Conservation (phyloP, 1,140 invertebrate species). For the Acromyrmex charruanus region DNA sequence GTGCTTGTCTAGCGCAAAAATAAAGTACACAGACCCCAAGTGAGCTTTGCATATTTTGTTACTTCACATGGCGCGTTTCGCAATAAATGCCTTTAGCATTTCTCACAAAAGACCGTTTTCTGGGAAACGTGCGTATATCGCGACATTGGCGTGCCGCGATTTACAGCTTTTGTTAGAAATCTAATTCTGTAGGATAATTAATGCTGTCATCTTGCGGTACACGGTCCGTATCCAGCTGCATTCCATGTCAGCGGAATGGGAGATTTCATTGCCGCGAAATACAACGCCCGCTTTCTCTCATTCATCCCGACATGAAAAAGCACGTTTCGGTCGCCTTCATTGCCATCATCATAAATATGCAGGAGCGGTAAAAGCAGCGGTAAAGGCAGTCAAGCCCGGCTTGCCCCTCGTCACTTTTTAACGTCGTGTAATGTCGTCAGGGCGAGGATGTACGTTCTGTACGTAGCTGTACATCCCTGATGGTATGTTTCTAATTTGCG, state of each 20-base stretch:
- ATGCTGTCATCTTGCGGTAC: conserved; percentile 21
- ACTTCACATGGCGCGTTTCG: not conserved
- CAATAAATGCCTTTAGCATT: not conserved
- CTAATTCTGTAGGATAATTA: conserved; percentile 34
- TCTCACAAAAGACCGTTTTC: not conserved
- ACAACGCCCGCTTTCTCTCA: conserved; percentile 10
- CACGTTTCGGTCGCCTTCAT: conserved; percentile 56
- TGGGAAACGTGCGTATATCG: not conserved
- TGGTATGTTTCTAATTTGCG: conserved; percentile 82
- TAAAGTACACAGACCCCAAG: conserved; percentile 26
- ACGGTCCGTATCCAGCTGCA: not conserved
- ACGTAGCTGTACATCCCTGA: conserved; percentile 33
- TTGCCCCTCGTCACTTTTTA: conserved; percentile 68
- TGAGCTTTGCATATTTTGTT: conserved; percentile 28
- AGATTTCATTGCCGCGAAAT: conserved; percentile 47
- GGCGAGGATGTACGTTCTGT: conserved; percentile 24
- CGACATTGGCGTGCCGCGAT: not conserved
- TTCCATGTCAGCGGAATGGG: conserved; percentile 19
- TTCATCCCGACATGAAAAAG: conserved; percentile 46
- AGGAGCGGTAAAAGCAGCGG: conserved; percentile 27
- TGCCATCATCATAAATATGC: conserved; percentile 68
- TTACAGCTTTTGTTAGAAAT: not conserved
- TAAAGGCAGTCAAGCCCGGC: conserved; percentile 27
- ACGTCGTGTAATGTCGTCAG: conserved; percentile 54
- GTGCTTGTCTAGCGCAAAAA: conserved; percentile 33